A percentile compares a stretch with the other conserved stretches of the same genome.
phyloP scores from a whole-genome alignment of 2,797 vertebrate species.

The Tachyglossus aculeatus region DNA sequence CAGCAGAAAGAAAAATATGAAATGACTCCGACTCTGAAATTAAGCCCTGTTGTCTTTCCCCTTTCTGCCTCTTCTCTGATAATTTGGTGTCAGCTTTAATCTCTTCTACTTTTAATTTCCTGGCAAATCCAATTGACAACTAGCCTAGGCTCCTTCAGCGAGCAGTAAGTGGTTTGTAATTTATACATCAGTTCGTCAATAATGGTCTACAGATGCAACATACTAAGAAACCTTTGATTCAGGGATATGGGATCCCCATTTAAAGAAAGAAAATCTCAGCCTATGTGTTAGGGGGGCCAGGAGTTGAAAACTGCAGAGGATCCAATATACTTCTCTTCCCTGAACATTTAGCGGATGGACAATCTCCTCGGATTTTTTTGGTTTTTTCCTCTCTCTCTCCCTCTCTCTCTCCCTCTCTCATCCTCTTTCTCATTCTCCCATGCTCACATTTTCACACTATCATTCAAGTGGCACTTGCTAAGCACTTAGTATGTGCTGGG shows the following conservation, averaged over 20 bases:
- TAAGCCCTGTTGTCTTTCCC: background rate
- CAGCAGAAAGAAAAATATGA: no score
- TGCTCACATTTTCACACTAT: no score
- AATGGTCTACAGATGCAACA: slow-evolving; percentile 16
- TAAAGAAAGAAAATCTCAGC: background rate
- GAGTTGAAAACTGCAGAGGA: no score
- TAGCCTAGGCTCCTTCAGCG: background rate
- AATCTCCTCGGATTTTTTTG: no score
- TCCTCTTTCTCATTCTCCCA: no score
- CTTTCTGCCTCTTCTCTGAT: background rate
- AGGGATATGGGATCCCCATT: background rate
- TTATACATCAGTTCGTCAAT: slow-evolving; percentile 32
- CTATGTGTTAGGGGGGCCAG: background rate
- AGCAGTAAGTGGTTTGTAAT: slow-evolving; percentile 25
- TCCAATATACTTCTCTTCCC: no score
- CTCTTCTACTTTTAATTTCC: slow-evolving; percentile 28
- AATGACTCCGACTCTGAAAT: no score
- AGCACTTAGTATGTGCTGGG: no score
- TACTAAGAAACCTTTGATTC: background rate
- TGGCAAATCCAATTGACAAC: slow-evolving; percentile 33
- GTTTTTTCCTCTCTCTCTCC: no score
- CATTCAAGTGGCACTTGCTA: no score
- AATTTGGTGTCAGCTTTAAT: background rate
- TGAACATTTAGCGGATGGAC: no score
- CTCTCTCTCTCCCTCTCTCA: no score